These are phyloP conservation scores for Cheirogaleus medius DNA, from an alignment of 2,113 vertebrate species.

Conservation along the genomic window DNA sequence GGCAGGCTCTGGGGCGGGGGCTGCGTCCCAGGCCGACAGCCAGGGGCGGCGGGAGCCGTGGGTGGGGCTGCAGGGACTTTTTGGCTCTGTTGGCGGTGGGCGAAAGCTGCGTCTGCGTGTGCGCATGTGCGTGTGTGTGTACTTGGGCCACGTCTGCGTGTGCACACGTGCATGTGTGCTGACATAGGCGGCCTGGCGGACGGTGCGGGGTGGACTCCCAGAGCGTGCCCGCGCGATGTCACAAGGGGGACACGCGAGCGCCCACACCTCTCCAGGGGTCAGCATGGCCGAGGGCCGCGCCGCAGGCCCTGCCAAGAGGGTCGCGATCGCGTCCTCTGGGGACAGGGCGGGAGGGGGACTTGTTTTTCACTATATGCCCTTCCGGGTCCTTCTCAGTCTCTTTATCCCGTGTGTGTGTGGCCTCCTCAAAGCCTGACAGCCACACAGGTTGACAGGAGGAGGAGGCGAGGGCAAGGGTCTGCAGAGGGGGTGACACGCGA, in stretches of 20 bases:
- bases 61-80: neutral
- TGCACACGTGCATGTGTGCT: too few relatives aligned
- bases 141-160: too few relatives aligned
- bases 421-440: neutral
- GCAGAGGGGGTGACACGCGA: neutral
- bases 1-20: too few relatives aligned
- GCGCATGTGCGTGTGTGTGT: neutral
- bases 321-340: rapidly evolving
- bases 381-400: neutral
- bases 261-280: neutral
- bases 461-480: neutral
- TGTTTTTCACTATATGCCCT: neutral
- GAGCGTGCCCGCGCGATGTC: neutral
- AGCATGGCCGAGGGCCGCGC: rapidly evolving
- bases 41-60: rapidly evolving
- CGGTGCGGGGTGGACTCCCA: too few relatives aligned
- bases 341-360: neutral
- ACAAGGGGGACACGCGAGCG: rapidly evolving
- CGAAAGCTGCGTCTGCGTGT: rapidly evolving
- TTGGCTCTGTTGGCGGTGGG: neutral
- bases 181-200: neutral
- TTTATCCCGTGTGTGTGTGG: neutral
- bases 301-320: too few relatives aligned
- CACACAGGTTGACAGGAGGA: neutral
- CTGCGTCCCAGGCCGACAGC: neutral